Evolutionary conservation across 2,888 invertebrate genomes (phyloP).

Genomic region (Portevinia maculata): DNA sequence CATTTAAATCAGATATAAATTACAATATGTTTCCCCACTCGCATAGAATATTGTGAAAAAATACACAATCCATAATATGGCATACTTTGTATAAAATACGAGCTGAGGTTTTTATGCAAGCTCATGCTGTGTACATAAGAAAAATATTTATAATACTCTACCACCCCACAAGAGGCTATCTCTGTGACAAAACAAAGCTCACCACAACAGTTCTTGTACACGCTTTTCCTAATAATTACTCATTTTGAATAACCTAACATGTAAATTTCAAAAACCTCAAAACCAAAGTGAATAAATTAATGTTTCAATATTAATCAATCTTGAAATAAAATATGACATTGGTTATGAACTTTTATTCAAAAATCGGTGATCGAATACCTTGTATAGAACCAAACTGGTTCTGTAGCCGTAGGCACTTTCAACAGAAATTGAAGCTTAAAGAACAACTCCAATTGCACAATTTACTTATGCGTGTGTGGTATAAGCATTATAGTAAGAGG

Average conservation of each 20-base stretch:
- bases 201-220: no score
- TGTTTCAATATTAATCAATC: conserved; percentile 20
- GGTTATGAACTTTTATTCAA: conserved; percentile 34
- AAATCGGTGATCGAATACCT: conserved; percentile 26
- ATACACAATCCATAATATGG: no score
- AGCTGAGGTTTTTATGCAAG: no score
- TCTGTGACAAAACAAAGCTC: no score
- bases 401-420: conserved; percentile 35
- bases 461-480: conserved; percentile 24
- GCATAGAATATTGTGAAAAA: no score
- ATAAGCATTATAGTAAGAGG: conserved; percentile 16
- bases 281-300: conserved; percentile 26
- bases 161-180: no score
- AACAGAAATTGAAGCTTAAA: conserved; percentile 24
- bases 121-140: no score
- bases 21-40: no score
- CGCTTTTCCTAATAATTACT: background rate
- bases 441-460: conserved; percentile 46
- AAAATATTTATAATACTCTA: no score
- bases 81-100: no score
- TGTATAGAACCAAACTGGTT: conserved; percentile 39
- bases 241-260: conserved; percentile 1
- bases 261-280: conserved; percentile 14
- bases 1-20: no score
- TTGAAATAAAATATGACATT: conserved; percentile 43